Evolutionary conservation across 2,113 vertebrate species (phyloP).

Genomic region (Gnathonemus echidnorhynchus): DNA sequence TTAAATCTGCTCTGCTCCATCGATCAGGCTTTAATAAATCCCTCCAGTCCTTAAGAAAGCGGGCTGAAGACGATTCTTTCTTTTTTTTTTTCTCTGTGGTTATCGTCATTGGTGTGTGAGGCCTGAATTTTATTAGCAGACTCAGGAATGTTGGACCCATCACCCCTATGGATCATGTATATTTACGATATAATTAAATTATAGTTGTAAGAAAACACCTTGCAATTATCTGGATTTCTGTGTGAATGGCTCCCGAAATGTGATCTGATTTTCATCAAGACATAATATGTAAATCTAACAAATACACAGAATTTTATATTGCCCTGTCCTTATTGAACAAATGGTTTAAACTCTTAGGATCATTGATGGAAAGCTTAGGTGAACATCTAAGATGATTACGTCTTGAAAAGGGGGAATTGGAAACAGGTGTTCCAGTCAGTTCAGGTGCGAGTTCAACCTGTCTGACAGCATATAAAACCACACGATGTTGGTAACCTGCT

Average conservation of each 20-base stretch:
- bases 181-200: constrained; percentile 20
- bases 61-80: constrained; percentile 16
- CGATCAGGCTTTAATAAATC: constrained; percentile 22
- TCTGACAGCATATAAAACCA: not conserved
- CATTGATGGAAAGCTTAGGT: not conserved
- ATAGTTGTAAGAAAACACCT: not conserved
- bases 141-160: constrained; percentile 11
- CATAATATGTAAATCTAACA: not conserved
- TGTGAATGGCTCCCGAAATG: not conserved
- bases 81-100: not conserved
- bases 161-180: constrained; percentile 8
- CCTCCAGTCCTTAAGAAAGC: constrained; percentile 8
- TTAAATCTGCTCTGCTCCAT: constrained; percentile 27
- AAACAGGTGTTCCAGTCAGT: not conserved
- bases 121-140: constrained; percentile 11
- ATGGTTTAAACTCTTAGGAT: not conserved
- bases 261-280: not conserved
- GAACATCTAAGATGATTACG: not conserved
- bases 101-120: not conserved
- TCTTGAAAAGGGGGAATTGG: not conserved
- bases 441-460: not conserved
- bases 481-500: not conserved
- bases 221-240: not conserved
- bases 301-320: not conserved
- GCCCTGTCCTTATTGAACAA: not conserved